Evolutionary conservation across 2,113 vertebrate species (phyloP).

Genomic region (Pedetes capensis): DNA sequence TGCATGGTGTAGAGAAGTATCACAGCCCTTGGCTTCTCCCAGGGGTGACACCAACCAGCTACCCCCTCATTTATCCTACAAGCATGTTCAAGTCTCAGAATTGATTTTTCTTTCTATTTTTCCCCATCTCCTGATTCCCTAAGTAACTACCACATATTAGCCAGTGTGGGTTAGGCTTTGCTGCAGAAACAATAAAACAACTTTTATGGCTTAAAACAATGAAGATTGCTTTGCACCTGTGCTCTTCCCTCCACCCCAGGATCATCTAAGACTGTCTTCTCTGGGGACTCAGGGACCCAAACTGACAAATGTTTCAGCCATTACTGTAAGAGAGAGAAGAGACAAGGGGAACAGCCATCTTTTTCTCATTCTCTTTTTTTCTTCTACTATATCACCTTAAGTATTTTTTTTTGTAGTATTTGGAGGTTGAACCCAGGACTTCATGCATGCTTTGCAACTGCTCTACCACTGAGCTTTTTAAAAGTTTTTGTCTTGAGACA

Average conservation of each 20-base stretch:
- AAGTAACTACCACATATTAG: neutral
- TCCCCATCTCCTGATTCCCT: too few relatives aligned
- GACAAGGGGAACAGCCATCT: rapidly evolving
- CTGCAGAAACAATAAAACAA: neutral
- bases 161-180: neutral
- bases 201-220: neutral
- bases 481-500: too few relatives aligned
- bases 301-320: neutral
- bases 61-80: neutral
- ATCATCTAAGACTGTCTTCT: too few relatives aligned
- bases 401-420: too few relatives aligned
- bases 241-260: rapidly evolving
- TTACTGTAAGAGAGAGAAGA: neutral
- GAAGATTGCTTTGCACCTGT: neutral
- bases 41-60: neutral
- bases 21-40: neutral
- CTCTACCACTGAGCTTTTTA: too few relatives aligned
- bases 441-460: too few relatives aligned
- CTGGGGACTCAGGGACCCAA: neutral
- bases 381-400: too few relatives aligned
- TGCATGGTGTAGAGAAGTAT: rapidly evolving
- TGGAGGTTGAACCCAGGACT: too few relatives aligned
- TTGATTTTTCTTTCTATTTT: neutral
- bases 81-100: neutral
- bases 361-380: neutral